Evolutionary conservation across 2,113 vertebrate genomes (phyloP).

Genomic region (Pongo abelii): DNA sequence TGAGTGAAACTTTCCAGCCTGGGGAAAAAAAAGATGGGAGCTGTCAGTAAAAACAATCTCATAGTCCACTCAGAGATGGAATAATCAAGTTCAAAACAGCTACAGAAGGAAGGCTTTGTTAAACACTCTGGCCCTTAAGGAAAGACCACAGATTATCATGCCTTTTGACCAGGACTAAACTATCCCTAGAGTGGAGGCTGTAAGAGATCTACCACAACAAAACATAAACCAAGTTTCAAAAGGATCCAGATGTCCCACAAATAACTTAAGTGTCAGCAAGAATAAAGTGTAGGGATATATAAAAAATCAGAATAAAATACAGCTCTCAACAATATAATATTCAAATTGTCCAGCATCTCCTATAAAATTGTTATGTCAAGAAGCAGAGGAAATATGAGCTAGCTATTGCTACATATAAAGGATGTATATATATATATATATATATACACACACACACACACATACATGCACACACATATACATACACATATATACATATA

Average conservation of each 20-base stretch:
- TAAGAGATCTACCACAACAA: neutral
- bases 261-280: neutral
- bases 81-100: neutral
- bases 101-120: neutral
- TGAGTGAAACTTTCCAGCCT: neutral
- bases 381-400: neutral
- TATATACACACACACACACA: rapidly evolving
- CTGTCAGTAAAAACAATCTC: neutral
- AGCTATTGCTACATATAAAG: neutral
- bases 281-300: neutral
- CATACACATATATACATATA: neutral
- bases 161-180: neutral
- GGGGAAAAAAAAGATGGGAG: neutral
- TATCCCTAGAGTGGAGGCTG: neutral
- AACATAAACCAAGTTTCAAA: neutral
- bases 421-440: neutral
- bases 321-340: neutral
- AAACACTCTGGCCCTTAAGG: neutral
- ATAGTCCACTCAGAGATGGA: neutral
- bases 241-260: neutral
- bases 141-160: neutral
- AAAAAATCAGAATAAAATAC: neutral
- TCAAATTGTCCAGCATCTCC: neutral
- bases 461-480: no score
- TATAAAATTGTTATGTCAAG: neutral